Evolutionary conservation across 1,140 invertebrate genomes (phyloP).

Genomic region (Neomicropteryx cornuta): DNA sequence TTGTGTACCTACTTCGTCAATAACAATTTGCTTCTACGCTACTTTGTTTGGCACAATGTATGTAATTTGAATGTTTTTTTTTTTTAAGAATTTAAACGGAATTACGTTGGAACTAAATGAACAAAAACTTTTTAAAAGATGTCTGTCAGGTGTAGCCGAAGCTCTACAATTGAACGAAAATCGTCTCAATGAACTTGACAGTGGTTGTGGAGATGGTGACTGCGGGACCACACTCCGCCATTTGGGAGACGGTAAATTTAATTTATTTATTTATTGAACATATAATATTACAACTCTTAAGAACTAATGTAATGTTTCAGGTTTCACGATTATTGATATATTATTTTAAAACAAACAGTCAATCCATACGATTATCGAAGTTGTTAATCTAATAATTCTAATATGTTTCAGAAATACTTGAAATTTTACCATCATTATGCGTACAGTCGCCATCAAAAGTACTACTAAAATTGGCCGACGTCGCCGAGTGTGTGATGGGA

Average conservation of each 20-base stretch:
- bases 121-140: constrained; percentile 31
- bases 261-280: not conserved
- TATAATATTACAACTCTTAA: constrained; percentile 1
- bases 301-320: too few relatives aligned
- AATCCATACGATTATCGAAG: too few relatives aligned
- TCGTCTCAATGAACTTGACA: constrained; percentile 59
- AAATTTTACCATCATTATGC: too few relatives aligned
- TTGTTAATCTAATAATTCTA: not conserved
- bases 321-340: too few relatives aligned
- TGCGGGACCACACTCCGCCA: constrained; percentile 62
- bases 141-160: constrained; percentile 38
- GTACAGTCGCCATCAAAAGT: constrained; percentile 34
- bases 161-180: constrained; percentile 44
- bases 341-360: too few relatives aligned
- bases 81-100: constrained; percentile 24
- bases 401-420: too few relatives aligned
- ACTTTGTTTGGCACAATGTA: too few relatives aligned
- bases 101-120: constrained; percentile 25
- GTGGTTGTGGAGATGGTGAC: constrained; percentile 70
- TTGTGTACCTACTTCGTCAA: too few relatives aligned
- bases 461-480: constrained; percentile 41
- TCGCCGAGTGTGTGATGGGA: constrained; percentile 55
- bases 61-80: too few relatives aligned
- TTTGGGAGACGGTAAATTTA: constrained; percentile 44
- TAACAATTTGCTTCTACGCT: too few relatives aligned